These are phyloP conservation scores for Psophia crepitans DNA, from an alignment of 2,113 vertebrate genomes.

Conservation along the genomic window DNA sequence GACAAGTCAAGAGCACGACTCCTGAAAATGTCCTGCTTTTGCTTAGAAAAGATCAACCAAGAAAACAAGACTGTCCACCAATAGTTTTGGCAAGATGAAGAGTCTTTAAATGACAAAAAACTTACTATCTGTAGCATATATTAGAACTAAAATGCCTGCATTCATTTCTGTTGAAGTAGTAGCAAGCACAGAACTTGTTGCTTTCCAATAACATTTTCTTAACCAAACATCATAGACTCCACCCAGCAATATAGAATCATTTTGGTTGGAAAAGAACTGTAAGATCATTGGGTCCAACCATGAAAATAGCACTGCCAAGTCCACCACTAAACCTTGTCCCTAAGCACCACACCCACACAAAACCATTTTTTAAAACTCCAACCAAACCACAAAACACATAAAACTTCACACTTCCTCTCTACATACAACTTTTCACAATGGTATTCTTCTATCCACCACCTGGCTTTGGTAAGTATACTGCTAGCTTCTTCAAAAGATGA, in stretches of 20 bases:
- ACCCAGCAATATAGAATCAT: not conserved
- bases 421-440: not conserved
- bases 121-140: not conserved
- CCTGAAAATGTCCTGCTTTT: not conserved
- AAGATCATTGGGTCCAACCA: no score
- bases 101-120: not conserved
- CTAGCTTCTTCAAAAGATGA: not conserved
- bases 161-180: not conserved
- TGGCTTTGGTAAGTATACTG: not conserved
- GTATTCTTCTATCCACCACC: not conserved
- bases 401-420: not conserved
- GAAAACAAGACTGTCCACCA: not conserved
- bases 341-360: no score
- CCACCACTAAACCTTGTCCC: no score
- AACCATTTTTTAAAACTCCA: not conserved
- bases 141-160: not conserved
- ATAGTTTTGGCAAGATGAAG: not conserved
- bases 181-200: not conserved
- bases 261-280: no score
- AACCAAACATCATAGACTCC: not conserved
- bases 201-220: not conserved
- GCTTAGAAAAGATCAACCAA: not conserved
- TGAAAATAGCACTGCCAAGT: no score
- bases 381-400: not conserved
- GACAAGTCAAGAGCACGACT: not conserved